Evolutionary conservation across 2,888 invertebrate genomes (phyloP).

Genomic region (Elgonia sp.): DNA sequence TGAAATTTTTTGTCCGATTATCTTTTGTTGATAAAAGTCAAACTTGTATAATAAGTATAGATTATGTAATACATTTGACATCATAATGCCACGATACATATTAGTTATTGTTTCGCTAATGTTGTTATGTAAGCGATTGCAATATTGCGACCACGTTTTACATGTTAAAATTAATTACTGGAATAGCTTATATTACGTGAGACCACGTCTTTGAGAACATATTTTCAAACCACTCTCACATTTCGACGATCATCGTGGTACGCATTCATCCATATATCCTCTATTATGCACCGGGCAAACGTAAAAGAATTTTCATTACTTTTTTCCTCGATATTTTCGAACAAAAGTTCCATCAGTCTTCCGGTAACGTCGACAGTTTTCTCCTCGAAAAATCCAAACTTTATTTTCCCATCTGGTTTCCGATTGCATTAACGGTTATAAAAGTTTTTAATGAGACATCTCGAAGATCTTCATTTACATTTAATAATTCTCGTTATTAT

Average conservation of each 20-base stretch:
- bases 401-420: conserved; percentile 3
- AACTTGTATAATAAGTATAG: conserved; percentile 29
- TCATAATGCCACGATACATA: conserved; percentile 29
- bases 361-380: conserved; percentile 11
- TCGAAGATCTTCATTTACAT: conserved; percentile 25
- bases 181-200: conserved; percentile 30
- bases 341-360: conserved; percentile 19
- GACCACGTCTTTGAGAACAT: conserved; percentile 26
- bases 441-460: conserved; percentile 48
- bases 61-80: conserved; percentile 41
- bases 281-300: conserved; percentile 17
- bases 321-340: conserved; percentile 5
- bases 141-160: conserved; percentile 18
- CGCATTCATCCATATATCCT: conserved; percentile 15
- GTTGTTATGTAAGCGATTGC: conserved; percentile 30
- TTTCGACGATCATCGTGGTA: conserved; percentile 14
- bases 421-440: conserved; percentile 56
- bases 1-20: conserved; percentile 17
- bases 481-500: conserved; percentile 41
- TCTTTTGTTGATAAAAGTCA: conserved; percentile 41
- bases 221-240: conserved; percentile 27
- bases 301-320: conserved; percentile 12
- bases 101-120: conserved; percentile 48
- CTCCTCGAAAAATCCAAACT: conserved; percentile 22
- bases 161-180: conserved; percentile 41